These are phyloP conservation scores for Acromyrmex heyeri DNA, from an alignment of 1,140 invertebrate species.

Conservation along the genomic window DNA sequence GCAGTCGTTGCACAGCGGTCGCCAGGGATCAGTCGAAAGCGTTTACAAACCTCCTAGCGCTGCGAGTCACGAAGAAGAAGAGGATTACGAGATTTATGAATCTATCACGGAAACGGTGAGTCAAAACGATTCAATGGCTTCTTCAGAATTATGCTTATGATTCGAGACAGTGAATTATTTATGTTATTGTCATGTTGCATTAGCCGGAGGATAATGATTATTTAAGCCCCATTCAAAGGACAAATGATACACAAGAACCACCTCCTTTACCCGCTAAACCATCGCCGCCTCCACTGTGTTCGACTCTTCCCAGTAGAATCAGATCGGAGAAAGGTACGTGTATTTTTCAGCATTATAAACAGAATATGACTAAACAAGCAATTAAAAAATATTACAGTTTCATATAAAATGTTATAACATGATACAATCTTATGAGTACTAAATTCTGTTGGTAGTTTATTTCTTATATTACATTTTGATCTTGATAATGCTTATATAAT, in stretches of 20 bases:
- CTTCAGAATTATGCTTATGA: not conserved
- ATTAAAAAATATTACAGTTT: constrained; percentile 14
- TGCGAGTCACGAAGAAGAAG: constrained; percentile 78
- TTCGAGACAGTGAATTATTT: constrained; percentile 18
- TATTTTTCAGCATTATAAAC: not conserved
- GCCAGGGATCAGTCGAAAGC: constrained; percentile 80
- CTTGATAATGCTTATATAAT: not conserved
- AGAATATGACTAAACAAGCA: not conserved
- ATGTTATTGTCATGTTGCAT: not conserved
- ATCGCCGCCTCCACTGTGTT: constrained; percentile 47
- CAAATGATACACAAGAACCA: constrained; percentile 60
- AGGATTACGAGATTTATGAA: constrained; percentile 83
- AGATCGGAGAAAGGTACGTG: constrained; percentile 63
- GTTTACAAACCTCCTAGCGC: constrained; percentile 79
- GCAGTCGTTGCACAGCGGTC: constrained; percentile 77
- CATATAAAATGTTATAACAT: not conserved
- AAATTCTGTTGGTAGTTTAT: constrained; percentile 14
- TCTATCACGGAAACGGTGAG: constrained; percentile 82
- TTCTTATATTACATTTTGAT: not conserved
- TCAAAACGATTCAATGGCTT: not conserved
- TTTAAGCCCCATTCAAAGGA: constrained; percentile 64
- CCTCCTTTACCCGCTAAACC: constrained; percentile 79
- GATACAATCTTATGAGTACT: not conserved
- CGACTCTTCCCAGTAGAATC: constrained; percentile 24
- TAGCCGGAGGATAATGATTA: constrained; percentile 79